phyloP scores from a whole-genome alignment of 1,140 invertebrate species.

The Portunus trituberculatus region DNA sequence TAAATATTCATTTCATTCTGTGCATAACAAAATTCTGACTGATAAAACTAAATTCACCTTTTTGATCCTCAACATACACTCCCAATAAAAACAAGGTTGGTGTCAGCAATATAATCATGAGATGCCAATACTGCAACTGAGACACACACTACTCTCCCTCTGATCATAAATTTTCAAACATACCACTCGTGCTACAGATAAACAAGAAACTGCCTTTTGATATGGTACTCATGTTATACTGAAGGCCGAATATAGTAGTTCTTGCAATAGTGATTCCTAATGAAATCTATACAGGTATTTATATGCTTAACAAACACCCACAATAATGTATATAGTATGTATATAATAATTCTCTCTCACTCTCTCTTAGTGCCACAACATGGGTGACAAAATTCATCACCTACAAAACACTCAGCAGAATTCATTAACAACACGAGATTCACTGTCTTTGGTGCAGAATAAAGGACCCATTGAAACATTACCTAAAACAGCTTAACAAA shows the following conservation, averaged over 20 bases:
- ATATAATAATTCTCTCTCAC: background rate
- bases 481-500: too few relatives aligned
- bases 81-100: background rate
- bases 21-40: too few relatives aligned
- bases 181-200: constrained; percentile 38
- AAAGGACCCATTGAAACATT: too few relatives aligned
- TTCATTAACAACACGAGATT: too few relatives aligned
- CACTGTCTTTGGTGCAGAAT: too few relatives aligned
- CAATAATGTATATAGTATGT: background rate
- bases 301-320: background rate
- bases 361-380: background rate
- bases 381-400: too few relatives aligned
- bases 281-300: background rate
- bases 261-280: background rate
- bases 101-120: too few relatives aligned
- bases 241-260: constrained; percentile 53
- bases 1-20: background rate
- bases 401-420: too few relatives aligned
- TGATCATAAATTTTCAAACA: background rate
- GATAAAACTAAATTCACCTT: too few relatives aligned
- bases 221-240: constrained; percentile 59
- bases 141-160: background rate
- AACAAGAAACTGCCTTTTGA: constrained; percentile 60
- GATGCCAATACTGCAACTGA: too few relatives aligned
- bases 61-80: background rate